phyloP scores from a whole-genome alignment of 2,113 vertebrate genomes.

The Pavo muticus region DNA sequence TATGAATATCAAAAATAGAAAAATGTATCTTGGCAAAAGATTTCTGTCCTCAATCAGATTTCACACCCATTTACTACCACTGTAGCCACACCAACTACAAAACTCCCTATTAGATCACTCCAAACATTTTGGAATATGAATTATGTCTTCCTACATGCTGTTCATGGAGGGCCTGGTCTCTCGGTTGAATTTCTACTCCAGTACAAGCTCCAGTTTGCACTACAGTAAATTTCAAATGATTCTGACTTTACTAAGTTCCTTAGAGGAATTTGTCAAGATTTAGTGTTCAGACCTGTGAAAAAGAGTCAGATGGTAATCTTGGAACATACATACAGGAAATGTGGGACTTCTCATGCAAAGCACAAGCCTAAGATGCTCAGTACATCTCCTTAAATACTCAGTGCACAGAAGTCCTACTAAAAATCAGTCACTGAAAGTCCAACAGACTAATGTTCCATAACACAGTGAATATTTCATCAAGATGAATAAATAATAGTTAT shows the following conservation, averaged over 20 bases:
- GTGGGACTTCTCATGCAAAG: background rate
- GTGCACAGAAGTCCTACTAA: background rate
- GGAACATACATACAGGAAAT: background rate
- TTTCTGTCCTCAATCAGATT: background rate
- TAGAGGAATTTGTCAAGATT: background rate
- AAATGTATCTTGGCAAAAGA: background rate
- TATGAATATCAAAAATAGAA: background rate
- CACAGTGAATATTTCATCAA: background rate
- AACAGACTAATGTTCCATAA: background rate
- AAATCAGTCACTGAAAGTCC: background rate
- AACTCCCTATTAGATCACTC: background rate
- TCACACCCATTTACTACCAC: background rate
- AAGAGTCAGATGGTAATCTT: background rate
- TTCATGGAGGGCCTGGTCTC: background rate
- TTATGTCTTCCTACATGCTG: background rate
- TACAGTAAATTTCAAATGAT: background rate
- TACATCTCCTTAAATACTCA: background rate
- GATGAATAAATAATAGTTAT: background rate
- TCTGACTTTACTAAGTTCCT: background rate
- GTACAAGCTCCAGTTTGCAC: background rate
- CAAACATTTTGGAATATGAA: background rate
- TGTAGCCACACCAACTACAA: background rate
- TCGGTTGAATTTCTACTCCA: background rate
- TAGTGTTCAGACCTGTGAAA: background rate
- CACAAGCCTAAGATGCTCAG: background rate